Conservation (phyloP, 2,888 invertebrate genomes). For the Melanostoma mellinum region DNA sequence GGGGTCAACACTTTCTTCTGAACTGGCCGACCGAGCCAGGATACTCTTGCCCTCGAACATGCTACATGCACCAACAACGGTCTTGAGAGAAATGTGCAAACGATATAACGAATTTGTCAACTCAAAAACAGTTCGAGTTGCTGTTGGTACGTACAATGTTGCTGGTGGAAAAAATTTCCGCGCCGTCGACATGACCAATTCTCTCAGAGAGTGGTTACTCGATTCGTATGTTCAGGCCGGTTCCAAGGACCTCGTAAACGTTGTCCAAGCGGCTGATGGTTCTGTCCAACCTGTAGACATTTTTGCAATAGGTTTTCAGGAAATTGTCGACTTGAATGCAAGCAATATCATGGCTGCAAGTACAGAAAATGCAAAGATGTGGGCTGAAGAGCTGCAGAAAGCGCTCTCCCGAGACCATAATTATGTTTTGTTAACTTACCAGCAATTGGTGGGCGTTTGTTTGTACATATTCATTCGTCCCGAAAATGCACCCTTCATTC, state of each 20-base stretch:
- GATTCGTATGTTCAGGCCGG: slow-evolving; percentile 88
- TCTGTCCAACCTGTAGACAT: slow-evolving; percentile 89
- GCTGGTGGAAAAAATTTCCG: slow-evolving; percentile 99
- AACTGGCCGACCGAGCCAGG: slow-evolving; percentile 94
- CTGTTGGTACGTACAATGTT: slow-evolving; percentile 98
- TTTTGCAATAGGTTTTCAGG: slow-evolving; percentile 99
- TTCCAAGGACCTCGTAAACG: slow-evolving; percentile 82
- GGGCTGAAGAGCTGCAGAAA: slow-evolving; percentile 97
- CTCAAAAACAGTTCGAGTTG: slow-evolving; percentile 88
- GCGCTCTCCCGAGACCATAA: slow-evolving; percentile 92
- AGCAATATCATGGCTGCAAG: slow-evolving; percentile 98
- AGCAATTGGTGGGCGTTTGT: slow-evolving; percentile 98
- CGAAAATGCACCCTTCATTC: slow-evolving; percentile 92
- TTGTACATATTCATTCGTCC: slow-evolving; percentile 96
- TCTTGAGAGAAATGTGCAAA: slow-evolving; percentile 92
- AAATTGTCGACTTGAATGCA: slow-evolving; percentile 99
- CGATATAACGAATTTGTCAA: slow-evolving; percentile 87
- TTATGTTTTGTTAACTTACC: slow-evolving; percentile 95
- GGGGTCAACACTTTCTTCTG: slow-evolving; percentile 95
- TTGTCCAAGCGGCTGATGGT: slow-evolving; percentile 82
- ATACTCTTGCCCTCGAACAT: slow-evolving; percentile 93
- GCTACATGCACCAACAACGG: slow-evolving; percentile 92
- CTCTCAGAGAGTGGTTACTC: slow-evolving; percentile 93
- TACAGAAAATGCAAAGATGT: slow-evolving; percentile 93
- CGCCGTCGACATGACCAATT: slow-evolving; percentile 96